Evolutionary conservation across 2,797 vertebrate species (phyloP).

Genomic region (Aythya fuligula): DNA sequence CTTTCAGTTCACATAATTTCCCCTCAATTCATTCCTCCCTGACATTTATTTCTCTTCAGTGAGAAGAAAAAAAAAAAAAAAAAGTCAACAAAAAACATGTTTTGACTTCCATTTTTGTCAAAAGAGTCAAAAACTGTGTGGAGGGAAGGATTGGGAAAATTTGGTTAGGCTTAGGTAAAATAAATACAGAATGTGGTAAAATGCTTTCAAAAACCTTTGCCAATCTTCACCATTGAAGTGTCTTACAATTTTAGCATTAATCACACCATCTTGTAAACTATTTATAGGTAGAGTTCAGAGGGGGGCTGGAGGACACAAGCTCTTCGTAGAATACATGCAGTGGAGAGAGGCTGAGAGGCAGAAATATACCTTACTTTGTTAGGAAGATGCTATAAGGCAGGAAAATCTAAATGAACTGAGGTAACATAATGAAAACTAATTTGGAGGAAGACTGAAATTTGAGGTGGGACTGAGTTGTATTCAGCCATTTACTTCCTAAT

Average conservation of each 20-base stretch:
- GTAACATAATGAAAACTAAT: neutral
- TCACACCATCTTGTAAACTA: neutral
- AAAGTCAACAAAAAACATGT: neutral
- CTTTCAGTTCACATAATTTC: constrained; percentile 45
- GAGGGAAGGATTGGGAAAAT: neutral
- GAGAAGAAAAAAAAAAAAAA: neutral
- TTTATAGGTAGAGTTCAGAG: neutral
- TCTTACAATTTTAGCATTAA: neutral
- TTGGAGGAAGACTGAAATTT: neutral
- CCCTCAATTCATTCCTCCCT: neutral
- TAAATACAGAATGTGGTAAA: neutral
- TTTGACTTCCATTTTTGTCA: neutral
- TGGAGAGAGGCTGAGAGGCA: neutral
- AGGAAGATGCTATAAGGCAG: neutral
- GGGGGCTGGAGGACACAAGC: neutral
- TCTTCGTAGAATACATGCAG: neutral
- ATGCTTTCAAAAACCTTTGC: neutral
- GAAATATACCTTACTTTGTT: neutral
- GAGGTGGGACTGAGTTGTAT: neutral
- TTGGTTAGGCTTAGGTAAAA: neutral
- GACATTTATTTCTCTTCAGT: neutral
- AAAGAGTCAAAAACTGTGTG: neutral
- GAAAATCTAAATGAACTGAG: neutral
- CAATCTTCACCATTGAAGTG: neutral
- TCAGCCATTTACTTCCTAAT: neutral